Base-by-base conservation (phyloP, 2,888 invertebrate genomes). In the Caenorhabditis sp. region DNA sequence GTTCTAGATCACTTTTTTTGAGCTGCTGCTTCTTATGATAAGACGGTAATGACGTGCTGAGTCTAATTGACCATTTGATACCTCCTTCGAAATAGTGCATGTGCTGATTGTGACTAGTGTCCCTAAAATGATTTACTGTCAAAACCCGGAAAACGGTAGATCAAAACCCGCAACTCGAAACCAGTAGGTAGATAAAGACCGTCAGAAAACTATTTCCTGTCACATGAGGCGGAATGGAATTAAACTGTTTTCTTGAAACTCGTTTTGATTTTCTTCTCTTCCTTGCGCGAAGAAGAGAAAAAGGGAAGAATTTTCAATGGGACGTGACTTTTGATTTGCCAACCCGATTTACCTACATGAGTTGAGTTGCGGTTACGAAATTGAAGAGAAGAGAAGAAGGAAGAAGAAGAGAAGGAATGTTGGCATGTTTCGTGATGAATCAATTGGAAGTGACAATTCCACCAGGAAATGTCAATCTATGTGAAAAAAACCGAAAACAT, bases 231-330 rank as follows among this genome's bases (percentile, higher is more conserved):
- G 61, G 76, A 68, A 75, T 49, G 22, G 41, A 77, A 69, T 70
- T 47, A 70, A 70, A 77, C 77, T 44, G 69, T 77, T 77, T 77
- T 47, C 54, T 41, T n/a, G 49, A 70, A 77, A 77, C 77, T 70
- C 51, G 77, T 77, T 77, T 69, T 59, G 51, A 76, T 59, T 44
- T 68, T 38, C 38, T 38, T 61, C 47, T 38, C 12, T 56, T 56
- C 41, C n/a, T 47, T 47, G 1, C 19, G 19, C 28, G 44, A 41
- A 38, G 12, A 38, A 10, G 38, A 38, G 38, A 38, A 44, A 26
- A 56, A 70, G 38, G 35, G 44, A 56, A 58, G 38, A 51, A 28
- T 14, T 68, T 59, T 49, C 49, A 49, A 76, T 61, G 56, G 58
- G 35, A 49, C 19, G 61, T 63, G 77, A 69, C 61, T 77, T 77